These are phyloP conservation scores for Lagopus muta DNA, from an alignment of 2,113 vertebrate genomes.

Conservation along the genomic window DNA sequence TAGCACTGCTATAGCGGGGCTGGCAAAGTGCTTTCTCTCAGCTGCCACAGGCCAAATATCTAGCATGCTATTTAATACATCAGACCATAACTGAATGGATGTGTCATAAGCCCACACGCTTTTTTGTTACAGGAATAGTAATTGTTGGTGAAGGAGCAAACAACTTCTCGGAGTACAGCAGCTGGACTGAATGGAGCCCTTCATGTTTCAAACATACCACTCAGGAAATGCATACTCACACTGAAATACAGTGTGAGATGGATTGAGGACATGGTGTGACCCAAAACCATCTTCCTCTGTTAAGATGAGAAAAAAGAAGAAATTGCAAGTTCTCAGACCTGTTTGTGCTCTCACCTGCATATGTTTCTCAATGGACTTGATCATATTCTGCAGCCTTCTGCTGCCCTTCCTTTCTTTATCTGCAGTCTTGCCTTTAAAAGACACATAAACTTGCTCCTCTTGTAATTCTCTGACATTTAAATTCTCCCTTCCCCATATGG, in stretches of 20 bases:
- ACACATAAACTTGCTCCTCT: neutral
- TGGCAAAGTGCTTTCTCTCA: neutral
- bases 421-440: neutral
- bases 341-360: neutral
- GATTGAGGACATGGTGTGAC: fast-evolving
- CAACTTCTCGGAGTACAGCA: neutral
- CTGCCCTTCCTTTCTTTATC: neutral
- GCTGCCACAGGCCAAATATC: neutral
- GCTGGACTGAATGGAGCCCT: neutral
- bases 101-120: neutral
- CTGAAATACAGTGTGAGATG: neutral
- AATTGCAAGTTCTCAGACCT: neutral
- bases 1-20: neutral
- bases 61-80: neutral
- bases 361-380: neutral
- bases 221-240: neutral
- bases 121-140: neutral
- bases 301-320: neutral
- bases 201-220: neutral
- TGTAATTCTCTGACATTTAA: neutral
- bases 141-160: neutral
- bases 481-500: neutral
- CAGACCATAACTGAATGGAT: neutral
- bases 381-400: neutral
- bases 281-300: neutral